Conservation (phyloP, 2,888 invertebrate species). For the Ormyrus pomaceus region DNA sequence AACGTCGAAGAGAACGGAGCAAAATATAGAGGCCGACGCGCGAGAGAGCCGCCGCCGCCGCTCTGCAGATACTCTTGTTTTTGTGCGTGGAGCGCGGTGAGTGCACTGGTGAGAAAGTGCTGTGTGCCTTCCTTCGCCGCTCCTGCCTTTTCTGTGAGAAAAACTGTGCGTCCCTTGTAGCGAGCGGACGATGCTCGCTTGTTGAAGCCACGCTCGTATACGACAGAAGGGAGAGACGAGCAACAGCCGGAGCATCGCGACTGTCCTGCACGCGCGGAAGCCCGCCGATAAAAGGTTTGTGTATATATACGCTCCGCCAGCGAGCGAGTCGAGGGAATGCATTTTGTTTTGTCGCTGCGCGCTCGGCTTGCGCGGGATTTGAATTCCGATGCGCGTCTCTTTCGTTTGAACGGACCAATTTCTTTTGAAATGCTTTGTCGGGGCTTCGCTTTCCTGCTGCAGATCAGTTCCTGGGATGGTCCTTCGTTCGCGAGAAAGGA, state of each 20-base stretch:
- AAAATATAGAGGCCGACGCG: slow-evolving; percentile 36
- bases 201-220: not conserved
- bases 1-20: slow-evolving; percentile 56
- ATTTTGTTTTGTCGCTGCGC: not conserved
- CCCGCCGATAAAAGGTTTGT: slow-evolving; percentile 37
- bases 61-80: not conserved
- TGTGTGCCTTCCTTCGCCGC: not conserved
- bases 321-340: not conserved
- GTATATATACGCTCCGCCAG: not conserved
- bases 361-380: not conserved
- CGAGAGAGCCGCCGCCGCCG: slow-evolving; percentile 2
- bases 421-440: too few relatives aligned
- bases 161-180: too few relatives aligned
- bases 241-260: not conserved
- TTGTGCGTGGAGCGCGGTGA: not conserved
- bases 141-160: not conserved
- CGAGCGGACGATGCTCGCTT: not conserved
- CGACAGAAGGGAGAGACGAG: not conserved
- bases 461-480: too few relatives aligned
- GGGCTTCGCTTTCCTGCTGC: too few relatives aligned
- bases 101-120: slow-evolving; percentile 12
- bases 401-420: too few relatives aligned
- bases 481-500: too few relatives aligned
- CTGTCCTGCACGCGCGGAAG: not conserved
- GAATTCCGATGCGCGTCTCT: not conserved